These are phyloP conservation scores for Eriocheir sinensis DNA, from an alignment of 1,140 invertebrate genomes.

Conservation along the genomic window DNA sequence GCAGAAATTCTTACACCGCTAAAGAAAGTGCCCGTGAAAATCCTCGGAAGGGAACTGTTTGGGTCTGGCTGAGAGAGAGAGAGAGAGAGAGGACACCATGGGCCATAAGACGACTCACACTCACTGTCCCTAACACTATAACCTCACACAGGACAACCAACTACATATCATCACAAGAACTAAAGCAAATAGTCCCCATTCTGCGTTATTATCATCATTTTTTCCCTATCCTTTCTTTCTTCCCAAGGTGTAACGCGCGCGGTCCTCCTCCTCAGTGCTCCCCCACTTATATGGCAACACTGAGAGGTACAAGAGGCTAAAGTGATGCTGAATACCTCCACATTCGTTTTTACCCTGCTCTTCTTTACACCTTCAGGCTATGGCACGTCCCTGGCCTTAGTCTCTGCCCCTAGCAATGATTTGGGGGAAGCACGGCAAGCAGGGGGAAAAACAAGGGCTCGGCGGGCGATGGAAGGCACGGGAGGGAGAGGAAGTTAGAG, in stretches of 20 bases:
- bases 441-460: neutral
- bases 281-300: slow-evolving; percentile 37
- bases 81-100: slow-evolving; percentile 32
- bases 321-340: slow-evolving; percentile 42
- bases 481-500: slow-evolving; percentile 29
- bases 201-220: neutral
- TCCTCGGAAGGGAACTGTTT: slow-evolving; percentile 48
- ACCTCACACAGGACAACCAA: too few relatives aligned
- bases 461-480: neutral
- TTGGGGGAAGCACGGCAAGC: neutral
- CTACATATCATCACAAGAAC: too few relatives aligned
- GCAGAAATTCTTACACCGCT: slow-evolving; percentile 4
- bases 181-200: too few relatives aligned
- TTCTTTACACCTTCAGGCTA: neutral
- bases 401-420: neutral
- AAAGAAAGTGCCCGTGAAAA: slow-evolving; percentile 59
- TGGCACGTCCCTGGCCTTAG: too few relatives aligned
- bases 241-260: neutral
- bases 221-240: neutral
- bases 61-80: slow-evolving; percentile 60
- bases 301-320: slow-evolving; percentile 53
- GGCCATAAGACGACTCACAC: neutral
- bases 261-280: too few relatives aligned
- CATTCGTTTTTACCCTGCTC: neutral
- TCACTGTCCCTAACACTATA: neutral